Conservation (phyloP, 2,113 vertebrate species). For the Hypomesus transpacificus region DNA sequence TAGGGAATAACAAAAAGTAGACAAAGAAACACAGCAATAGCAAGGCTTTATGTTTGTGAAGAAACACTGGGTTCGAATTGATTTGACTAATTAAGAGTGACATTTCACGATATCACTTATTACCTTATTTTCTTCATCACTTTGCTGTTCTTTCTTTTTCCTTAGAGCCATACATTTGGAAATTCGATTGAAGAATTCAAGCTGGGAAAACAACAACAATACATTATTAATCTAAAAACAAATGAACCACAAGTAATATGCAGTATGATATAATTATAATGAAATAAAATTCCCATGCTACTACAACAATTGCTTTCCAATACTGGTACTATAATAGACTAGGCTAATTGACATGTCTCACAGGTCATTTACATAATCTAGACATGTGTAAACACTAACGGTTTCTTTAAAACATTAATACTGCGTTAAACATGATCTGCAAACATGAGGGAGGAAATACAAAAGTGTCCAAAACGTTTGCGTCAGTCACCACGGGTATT, state of each 20-base stretch:
- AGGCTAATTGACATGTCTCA: neutral
- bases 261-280: neutral
- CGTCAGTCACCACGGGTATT: slow-evolving; percentile 45
- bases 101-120: slow-evolving; percentile 3
- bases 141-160: slow-evolving; percentile 47
- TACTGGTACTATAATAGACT: too few species aligned
- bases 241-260: neutral
- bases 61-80: too few species aligned
- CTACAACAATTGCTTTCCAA: neutral
- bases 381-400: slow-evolving; percentile 10
- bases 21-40: neutral
- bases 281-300: neutral
- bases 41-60: too few species aligned
- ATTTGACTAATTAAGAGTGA: too few species aligned
- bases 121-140: slow-evolving; percentile 71
- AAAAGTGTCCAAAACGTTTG: slow-evolving; percentile 25
- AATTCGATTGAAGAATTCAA: slow-evolving; percentile 68
- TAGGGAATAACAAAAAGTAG: too few species aligned
- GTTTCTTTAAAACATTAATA: slow-evolving; percentile 3
- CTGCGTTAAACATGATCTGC: slow-evolving; percentile 32
- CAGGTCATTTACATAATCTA: slow-evolving; percentile 12
- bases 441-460: slow-evolving; percentile 22
- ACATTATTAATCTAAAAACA: neutral
- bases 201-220: slow-evolving; percentile 57
- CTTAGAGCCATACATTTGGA: slow-evolving; percentile 55